Conservation (phyloP, 2,888 invertebrate species). For the Zygothrica quintamaculata region DNA sequence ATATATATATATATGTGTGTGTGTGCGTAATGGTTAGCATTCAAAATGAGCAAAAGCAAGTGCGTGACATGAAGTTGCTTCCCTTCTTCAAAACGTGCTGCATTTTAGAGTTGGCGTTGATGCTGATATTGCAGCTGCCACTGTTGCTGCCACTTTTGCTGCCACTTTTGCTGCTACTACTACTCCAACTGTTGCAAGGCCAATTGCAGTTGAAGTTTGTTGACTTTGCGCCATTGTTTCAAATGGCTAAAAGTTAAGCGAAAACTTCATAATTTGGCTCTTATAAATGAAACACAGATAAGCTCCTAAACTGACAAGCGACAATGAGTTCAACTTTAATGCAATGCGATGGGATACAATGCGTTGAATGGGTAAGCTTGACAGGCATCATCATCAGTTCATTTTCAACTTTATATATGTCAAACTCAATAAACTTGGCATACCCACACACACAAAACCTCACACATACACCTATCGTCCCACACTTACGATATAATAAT, state of each 20-base stretch:
- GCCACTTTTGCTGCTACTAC: neutral
- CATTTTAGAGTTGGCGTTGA: slow-evolving; percentile 22
- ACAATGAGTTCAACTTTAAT: slow-evolving; percentile 29
- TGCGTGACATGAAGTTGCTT: slow-evolving; percentile 65
- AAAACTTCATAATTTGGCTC: slow-evolving; percentile 70
- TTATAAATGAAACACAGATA: slow-evolving; percentile 64
- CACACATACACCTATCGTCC: slow-evolving; percentile 14
- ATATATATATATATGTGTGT: slow-evolving; percentile 2
- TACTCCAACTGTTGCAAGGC: slow-evolving; percentile 43
- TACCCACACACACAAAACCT: slow-evolving; percentile 14
- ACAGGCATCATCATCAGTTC: slow-evolving; percentile 57
- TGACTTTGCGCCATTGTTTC: slow-evolving; percentile 75
- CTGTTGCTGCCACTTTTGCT: no score
- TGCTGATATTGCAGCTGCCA: no score
- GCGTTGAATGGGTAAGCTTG: slow-evolving; percentile 14
- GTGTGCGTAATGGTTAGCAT: slow-evolving; percentile 46
- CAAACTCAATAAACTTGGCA: slow-evolving; percentile 58
- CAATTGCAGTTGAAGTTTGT: slow-evolving; percentile 64
- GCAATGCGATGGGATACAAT: neutral
- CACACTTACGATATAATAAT: slow-evolving; percentile 64
- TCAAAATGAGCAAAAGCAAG: slow-evolving; percentile 51
- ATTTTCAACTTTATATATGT: slow-evolving; percentile 53
- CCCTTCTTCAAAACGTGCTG: slow-evolving; percentile 26
- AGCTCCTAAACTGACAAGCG: slow-evolving; percentile 45
- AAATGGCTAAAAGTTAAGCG: slow-evolving; percentile 64